phyloP scores from a whole-genome alignment of 2,113 vertebrate genomes.

The Alethe castanea region DNA sequence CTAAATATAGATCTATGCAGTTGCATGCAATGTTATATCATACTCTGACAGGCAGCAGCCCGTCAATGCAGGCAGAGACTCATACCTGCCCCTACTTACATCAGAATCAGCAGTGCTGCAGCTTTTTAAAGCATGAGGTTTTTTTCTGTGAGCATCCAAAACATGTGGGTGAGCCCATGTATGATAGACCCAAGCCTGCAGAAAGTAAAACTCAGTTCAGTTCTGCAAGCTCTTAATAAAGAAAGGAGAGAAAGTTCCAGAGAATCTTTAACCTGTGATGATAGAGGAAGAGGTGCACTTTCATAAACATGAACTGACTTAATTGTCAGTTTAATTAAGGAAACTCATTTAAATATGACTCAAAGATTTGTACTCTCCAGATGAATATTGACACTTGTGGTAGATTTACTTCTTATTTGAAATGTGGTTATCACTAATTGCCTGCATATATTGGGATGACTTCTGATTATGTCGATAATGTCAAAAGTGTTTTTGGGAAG shows the following conservation, averaged over 20 bases:
- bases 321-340: conserved; percentile 50
- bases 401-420: conserved; percentile 3
- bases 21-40: background rate
- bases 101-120: background rate
- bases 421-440: conserved; percentile 39
- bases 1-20: background rate
- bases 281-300: background rate
- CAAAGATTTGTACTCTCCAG: background rate
- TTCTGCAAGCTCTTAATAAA: background rate
- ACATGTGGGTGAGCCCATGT: accelerated
- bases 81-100: background rate
- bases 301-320: conserved; percentile 24
- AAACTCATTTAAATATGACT: conserved; percentile 37
- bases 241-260: background rate
- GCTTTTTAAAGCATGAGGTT: background rate
- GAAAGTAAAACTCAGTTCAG: background rate
- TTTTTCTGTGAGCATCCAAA: background rate
- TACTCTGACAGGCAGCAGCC: background rate
- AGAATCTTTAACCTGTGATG: background rate
- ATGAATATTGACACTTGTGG: conserved; percentile 18
- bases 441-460: background rate
- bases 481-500: conserved; percentile 5
- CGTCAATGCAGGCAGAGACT: background rate
- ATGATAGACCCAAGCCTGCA: background rate
- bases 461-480: background rate